Base-by-base conservation (phyloP, 2,888 invertebrate species). In the Cerceris rybyensis region DNA sequence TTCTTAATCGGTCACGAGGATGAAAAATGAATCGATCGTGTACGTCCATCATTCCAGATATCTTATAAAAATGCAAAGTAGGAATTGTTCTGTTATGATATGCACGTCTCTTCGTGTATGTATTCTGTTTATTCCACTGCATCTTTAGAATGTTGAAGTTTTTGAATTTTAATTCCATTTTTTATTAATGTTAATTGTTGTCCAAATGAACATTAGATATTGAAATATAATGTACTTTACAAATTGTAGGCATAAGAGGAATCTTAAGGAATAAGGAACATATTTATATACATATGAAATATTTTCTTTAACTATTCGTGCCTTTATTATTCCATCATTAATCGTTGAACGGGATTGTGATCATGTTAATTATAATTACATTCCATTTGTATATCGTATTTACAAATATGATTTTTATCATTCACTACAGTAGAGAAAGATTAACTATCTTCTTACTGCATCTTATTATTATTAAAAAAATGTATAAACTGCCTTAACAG, bases 141-240 rank as follows among this genome's bases (percentile, higher is more conserved):
- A 87, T 88, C 86, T 84, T 87, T 87, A 87, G 87, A 87, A 87
- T 88, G 92, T 92, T 92, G 86, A 92, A 91, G 92, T 92, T 92
- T 91, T 89, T 80, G 89, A 92, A 92, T 90, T 92, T 91, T 91
- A 92, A 88, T 88, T 84, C 85, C 80, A 87, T 86, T 88, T 88
- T 84, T 89, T 88, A 88, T 85, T 82, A 85, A 85, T 89, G 89
- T 90, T 91, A 90, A 80, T 90, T 90, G 89, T 90, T 90, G 81
- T 88, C 84, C 81, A 85, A 88, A 88, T 84, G 80, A 87, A 80
- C 75, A 82, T 80, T 86, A 87, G 85, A 80, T 84, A 84, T 86
- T 81, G 81, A 85, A 84, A 72, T 81, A 78, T 86, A 80, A 80
- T 80, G 71, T 75, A 79, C 68, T 80, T 80, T 80, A 81, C 73